Conservation (phyloP, 2,797 vertebrate genomes). For the Sebastes melanostomus region DNA sequence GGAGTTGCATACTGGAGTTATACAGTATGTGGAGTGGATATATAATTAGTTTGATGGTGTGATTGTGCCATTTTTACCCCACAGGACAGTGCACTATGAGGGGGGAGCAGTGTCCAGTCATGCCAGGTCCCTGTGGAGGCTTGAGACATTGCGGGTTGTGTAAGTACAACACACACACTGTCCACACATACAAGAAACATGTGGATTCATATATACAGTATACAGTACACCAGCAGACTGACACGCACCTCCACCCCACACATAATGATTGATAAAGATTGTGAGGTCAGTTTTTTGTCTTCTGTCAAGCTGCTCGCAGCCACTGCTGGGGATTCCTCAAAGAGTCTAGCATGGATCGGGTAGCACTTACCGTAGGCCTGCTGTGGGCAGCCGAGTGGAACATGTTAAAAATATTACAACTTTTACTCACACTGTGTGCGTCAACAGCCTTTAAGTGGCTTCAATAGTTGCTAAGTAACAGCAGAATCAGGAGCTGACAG, state of each 20-base stretch:
- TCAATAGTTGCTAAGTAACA: constrained; percentile 15
- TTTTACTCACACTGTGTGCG: background rate
- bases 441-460: background rate
- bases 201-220: background rate
- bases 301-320: background rate
- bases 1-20: background rate
- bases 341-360: background rate
- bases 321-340: background rate
- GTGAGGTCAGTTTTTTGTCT: background rate
- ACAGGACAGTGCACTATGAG: constrained; percentile 94
- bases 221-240: background rate
- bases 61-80: constrained; percentile 9
- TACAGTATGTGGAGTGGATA: background rate
- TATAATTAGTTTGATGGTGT: background rate
- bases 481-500: background rate
- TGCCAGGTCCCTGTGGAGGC: constrained; percentile 93
- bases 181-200: background rate
- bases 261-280: too few species aligned
- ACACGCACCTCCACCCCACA: background rate
- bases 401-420: background rate
- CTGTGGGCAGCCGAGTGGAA: background rate
- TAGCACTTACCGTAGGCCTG: background rate
- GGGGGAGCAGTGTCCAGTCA: constrained; percentile 93
- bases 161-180: constrained; percentile 78
- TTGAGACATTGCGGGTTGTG: constrained; percentile 94